Evolutionary conservation across 1,140 invertebrate species (phyloP), one percentile per base, ranked within the genome.

Genomic region (Zaprionus tsacasi): DNA sequence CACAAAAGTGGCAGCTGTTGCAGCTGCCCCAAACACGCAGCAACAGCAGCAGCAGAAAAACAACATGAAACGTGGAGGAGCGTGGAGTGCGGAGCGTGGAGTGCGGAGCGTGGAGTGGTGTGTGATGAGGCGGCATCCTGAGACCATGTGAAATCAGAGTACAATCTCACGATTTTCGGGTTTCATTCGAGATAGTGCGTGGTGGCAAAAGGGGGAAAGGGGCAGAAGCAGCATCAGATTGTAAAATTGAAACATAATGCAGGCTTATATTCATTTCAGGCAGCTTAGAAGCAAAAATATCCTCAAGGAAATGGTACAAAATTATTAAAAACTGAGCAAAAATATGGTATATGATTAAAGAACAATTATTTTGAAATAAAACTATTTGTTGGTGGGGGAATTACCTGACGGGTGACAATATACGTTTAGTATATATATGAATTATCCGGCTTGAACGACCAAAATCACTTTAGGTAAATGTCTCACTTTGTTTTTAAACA

Each of bases 1-100:
- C 55, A 60, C 55, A 60, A 68, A 7, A 56, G 75, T 72, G 78
- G 70, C 82, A 85, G 82, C 74, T 86, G 82, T 81, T 86, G 82
- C 82, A 72, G 63, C 65, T 40, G 64, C 77, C 72, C 75, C 82
- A 30, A 79, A 87, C 68, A 82, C 70, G 27, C 27, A 30, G n/a
- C n/a, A n/a, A n/a, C n/a, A n/a, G n/a, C n/a, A n/a, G 50, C 35
- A 56, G 50, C 35, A 38, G 33, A 64, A 56, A 33, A 35, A 56
- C 5, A 12, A 52, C 45, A 58, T 25, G 15, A 36, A 59, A 13
- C 17, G 45, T 43, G 21, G 52, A 45, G 12, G 50, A 17, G 13
- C 13, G 21, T 17, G 45, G 12, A n/a, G n/a, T n/a, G n/a, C n/a
- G n/a, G n/a, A n/a, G n/a, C n/a, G n/a, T n/a, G n/a, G n/a, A 7